These are phyloP conservation scores for Blastomussa wellsi DNA, from an alignment of 92 coral and sea anemone genomes.

Conservation along the genomic window DNA sequence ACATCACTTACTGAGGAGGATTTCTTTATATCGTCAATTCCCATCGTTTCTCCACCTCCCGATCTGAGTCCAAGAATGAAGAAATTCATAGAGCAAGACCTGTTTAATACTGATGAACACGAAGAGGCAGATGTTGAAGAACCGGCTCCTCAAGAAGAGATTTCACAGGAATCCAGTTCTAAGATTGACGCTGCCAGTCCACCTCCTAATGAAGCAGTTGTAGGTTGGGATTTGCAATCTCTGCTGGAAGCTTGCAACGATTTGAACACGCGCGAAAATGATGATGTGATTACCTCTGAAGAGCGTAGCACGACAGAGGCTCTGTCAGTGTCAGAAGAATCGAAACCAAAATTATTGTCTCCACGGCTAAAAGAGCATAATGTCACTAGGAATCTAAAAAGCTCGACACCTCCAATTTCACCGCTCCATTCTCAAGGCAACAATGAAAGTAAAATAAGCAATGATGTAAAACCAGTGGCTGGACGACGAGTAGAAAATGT, in stretches of 20 bases:
- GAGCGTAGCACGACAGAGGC: not conserved
- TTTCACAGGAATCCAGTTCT: not conserved
- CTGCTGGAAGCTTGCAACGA: conserved; percentile 2
- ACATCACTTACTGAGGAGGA: conserved; percentile 8
- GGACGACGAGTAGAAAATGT: conserved; percentile 82
- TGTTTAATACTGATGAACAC: not conserved
- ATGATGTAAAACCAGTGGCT: conserved; percentile 40
- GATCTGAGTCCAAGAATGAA: conserved; percentile 47
- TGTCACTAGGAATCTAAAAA: not conserved
- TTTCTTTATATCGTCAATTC: conserved; percentile 3
- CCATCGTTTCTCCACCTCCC: conserved; percentile 57
- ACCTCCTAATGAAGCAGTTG: not conserved
- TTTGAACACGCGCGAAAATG: not conserved
- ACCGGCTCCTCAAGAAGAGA: not conserved
- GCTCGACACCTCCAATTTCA: not conserved
- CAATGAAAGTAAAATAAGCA: not conserved
- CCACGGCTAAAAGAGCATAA: not conserved
- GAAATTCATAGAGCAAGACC: conserved; percentile 16
- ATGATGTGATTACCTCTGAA: not conserved
- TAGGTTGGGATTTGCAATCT: not conserved
- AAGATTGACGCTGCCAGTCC: not conserved
- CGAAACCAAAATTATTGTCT: not conserved
- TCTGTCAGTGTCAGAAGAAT: not conserved
- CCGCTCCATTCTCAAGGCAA: not conserved
- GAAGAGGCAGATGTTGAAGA: not conserved